Evolutionary conservation across 2,113 vertebrate species (phyloP), one percentile per base, ranked within the genome.

Genomic region (Pseudorhombus dupliciocellatus): DNA sequence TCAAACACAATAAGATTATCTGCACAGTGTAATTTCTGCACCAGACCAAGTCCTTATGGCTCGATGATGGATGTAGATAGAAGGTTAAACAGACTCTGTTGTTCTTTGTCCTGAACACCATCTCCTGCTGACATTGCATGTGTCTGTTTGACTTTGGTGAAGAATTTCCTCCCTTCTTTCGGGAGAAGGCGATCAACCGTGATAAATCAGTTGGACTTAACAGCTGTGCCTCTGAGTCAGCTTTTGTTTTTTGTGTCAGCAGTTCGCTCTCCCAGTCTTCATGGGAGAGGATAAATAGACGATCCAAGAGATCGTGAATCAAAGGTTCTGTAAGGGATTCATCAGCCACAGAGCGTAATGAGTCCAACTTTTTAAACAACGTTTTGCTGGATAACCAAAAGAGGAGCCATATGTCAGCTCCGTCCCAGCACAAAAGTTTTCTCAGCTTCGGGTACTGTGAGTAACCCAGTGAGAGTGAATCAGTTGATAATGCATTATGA

Each of bases 151-250:
- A 59, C 57, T 59, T 22, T 40, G 21, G 57, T 18, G 31, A 40
- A 11, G 53, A 18, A 14, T 14, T 53, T 16, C 52, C 52, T 15
- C 52, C 4, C 52, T 53, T 53, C 12, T 9, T 7, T 1, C 7
- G 2, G 18, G 52, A 7, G 52, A 53, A 40, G 57, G 21, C 31
- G 20, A n/a, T 37, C 12, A 31, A 31, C 31, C n/a, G 4, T 37
- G 31, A 37, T 59, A 40, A 59, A 59, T 59, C 56, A 59, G 55
- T 12, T 2, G 0, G 28, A n/a, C 56, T 58, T n/a, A 58, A 31
- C 57, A 40, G 31, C n/a, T n/a, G 57, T 59, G 31, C 18, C 31
- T 40, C 31, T 59, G 57, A 40, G n/a, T 59, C 34, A 40, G 57
- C 34, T 40, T 31, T 7, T 56, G 18, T 26, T 40, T 22, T 21